Conservation (phyloP, 2,113 vertebrate species). For the Muntiacus reevesi region DNA sequence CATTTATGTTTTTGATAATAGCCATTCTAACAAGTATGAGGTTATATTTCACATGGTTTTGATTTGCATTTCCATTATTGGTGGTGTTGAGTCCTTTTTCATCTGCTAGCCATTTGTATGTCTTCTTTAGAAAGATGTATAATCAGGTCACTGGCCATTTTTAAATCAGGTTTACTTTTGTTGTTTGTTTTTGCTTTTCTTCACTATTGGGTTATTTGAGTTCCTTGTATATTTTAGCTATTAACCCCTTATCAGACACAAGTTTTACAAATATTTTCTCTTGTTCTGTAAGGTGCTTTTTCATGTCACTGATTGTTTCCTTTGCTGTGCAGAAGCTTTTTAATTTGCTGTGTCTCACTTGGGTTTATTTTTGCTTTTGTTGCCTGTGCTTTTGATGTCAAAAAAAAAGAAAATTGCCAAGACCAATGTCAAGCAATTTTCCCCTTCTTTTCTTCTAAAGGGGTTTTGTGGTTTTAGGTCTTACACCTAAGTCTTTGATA, state of each 20-base stretch:
- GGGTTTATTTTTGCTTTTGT: neutral
- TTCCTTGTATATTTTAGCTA: neutral
- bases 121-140: neutral
- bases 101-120: neutral
- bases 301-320: neutral
- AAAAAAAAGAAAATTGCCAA: neutral
- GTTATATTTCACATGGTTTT: neutral
- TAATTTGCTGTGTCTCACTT: neutral
- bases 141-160: neutral
- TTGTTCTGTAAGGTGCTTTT: neutral
- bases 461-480: neutral
- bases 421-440: neutral
- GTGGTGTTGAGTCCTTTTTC: neutral
- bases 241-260: neutral
- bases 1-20: neutral
- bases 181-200: neutral
- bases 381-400: neutral
- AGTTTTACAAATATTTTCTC: neutral
- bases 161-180: neutral
- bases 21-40: neutral
- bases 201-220: neutral
- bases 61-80: neutral
- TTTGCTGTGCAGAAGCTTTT: neutral
- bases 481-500: neutral
- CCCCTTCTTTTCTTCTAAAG: neutral